A percentile compares a stretch with the other conserved stretches of the same genome.
These are phyloP conservation scores for Sialia sialis DNA, from an alignment of 2,113 vertebrate species.

Conservation along the genomic window DNA sequence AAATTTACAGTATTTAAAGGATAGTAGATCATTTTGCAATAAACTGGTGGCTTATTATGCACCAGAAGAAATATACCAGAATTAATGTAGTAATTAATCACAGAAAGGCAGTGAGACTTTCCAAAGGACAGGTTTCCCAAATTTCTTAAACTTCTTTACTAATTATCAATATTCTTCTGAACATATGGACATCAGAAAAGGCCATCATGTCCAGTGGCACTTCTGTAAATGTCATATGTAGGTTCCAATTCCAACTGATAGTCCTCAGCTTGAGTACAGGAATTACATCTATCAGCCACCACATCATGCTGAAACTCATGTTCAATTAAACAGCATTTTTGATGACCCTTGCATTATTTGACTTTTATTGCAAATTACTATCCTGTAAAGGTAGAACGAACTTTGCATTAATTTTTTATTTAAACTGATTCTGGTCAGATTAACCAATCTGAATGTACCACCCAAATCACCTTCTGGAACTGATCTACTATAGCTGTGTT, in stretches of 20 bases:
- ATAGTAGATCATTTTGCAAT: not conserved
- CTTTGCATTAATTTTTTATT: not conserved
- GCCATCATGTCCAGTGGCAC: accelerated
- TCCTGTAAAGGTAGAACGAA: not conserved
- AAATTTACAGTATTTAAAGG: not conserved
- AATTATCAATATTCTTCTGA: not conserved
- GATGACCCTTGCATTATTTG: not conserved
- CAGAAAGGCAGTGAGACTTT: not conserved
- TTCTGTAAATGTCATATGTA: not conserved
- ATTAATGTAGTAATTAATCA: not conserved
- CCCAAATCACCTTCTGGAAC: not conserved
- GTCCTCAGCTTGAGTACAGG: not conserved
- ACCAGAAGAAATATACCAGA: not conserved
- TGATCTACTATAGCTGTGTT: not conserved
- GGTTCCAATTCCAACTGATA: not conserved
- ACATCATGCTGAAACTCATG: not conserved
- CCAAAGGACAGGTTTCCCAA: not conserved
- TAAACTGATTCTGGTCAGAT: not conserved
- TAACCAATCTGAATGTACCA: not conserved
- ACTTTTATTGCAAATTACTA: not conserved
- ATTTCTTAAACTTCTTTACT: not conserved
- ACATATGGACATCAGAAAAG: not conserved
- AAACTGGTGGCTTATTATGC: not conserved
- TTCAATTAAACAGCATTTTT: not conserved
- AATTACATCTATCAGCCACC: not conserved